These are phyloP conservation scores for Nothoprocta perdicaria DNA, from an alignment of 2,113 vertebrate genomes.

Conservation along the genomic window DNA sequence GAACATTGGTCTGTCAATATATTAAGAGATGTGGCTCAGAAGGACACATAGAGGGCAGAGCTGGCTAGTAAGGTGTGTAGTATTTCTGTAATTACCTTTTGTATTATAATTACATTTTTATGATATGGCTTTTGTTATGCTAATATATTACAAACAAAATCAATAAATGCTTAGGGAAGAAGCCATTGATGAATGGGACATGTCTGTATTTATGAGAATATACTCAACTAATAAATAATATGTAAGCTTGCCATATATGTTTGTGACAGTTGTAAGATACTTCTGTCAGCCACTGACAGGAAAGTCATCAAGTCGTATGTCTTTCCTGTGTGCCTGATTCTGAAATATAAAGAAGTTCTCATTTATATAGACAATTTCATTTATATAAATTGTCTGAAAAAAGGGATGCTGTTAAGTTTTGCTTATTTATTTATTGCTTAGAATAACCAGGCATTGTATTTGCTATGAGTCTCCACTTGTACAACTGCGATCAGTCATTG, in stretches of 20 bases:
- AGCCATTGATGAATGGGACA: neutral
- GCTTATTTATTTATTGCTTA: slow-evolving; percentile 34
- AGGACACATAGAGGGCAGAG: neutral
- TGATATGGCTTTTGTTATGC: neutral
- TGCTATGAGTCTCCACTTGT: neutral
- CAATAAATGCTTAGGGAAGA: neutral
- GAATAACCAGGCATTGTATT: slow-evolving; percentile 49
- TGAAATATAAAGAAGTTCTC: slow-evolving; percentile 53
- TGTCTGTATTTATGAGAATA: slow-evolving; percentile 34
- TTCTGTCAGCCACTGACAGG: slow-evolving; percentile 61
- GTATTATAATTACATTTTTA: slow-evolving; percentile 17
- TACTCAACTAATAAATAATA: slow-evolving; percentile 38
- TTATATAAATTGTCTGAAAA: slow-evolving; percentile 23
- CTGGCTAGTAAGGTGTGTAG: slow-evolving; percentile 43
- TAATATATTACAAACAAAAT: neutral
- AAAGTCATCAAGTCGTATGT: slow-evolving; percentile 32
- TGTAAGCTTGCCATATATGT: slow-evolving; percentile 11
- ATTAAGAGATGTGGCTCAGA: neutral
- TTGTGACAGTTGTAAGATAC: slow-evolving; percentile 51
- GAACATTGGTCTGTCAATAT: slow-evolving; percentile 1
- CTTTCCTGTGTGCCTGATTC: slow-evolving; percentile 33
- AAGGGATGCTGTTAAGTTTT: slow-evolving; percentile 47
- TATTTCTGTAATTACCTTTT: slow-evolving; percentile 47
- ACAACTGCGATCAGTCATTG: neutral
- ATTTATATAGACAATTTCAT: slow-evolving; percentile 33